These are phyloP conservation scores for Decapterus maruadsi DNA, from an alignment of 2,797 vertebrate species.

Conservation along the genomic window DNA sequence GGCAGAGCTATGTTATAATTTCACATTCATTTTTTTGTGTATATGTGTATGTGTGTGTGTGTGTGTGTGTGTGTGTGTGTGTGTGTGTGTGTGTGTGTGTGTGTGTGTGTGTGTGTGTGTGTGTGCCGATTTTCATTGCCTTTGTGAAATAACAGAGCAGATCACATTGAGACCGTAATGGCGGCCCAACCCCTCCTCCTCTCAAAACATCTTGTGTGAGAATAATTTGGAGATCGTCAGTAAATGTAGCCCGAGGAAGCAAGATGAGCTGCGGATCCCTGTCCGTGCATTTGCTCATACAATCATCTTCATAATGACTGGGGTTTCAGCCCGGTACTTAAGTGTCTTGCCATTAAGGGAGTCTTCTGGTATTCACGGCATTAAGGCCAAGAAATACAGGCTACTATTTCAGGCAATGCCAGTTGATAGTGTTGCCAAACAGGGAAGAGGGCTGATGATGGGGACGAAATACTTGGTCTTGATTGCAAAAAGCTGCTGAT, in stretches of 20 bases:
- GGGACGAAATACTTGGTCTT: slow-evolving; percentile 8
- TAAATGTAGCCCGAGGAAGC: slow-evolving; percentile 43
- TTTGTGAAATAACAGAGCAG: slow-evolving; percentile 30
- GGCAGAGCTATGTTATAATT: slow-evolving; percentile 45
- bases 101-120: no score
- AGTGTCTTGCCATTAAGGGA: slow-evolving; percentile 11
- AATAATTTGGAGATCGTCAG: slow-evolving; percentile 37
- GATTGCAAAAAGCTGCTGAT: slow-evolving; percentile 12
- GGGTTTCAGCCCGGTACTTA: slow-evolving; percentile 17
- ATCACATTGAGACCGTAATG: slow-evolving; percentile 34
- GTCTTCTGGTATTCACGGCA: slow-evolving; percentile 23
- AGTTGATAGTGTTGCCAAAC: slow-evolving; percentile 4
- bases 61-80: neutral
- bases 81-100: no score
- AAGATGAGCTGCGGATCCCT: slow-evolving; percentile 45
- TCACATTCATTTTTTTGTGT: slow-evolving; percentile 51
- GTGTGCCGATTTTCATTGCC: slow-evolving; percentile 42
- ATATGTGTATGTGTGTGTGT: no score
- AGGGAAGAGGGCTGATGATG: neutral
- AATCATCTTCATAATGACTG: slow-evolving; percentile 36
- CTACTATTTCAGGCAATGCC: slow-evolving; percentile 19
- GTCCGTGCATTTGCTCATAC: slow-evolving; percentile 14
- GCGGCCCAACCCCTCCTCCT: slow-evolving; percentile 11
- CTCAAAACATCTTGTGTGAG: slow-evolving; percentile 29
- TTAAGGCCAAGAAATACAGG: slow-evolving; percentile 10